These are phyloP conservation scores for Monochamus alternatus DNA, from an alignment of 2,888 invertebrate species.

Conservation along the genomic window DNA sequence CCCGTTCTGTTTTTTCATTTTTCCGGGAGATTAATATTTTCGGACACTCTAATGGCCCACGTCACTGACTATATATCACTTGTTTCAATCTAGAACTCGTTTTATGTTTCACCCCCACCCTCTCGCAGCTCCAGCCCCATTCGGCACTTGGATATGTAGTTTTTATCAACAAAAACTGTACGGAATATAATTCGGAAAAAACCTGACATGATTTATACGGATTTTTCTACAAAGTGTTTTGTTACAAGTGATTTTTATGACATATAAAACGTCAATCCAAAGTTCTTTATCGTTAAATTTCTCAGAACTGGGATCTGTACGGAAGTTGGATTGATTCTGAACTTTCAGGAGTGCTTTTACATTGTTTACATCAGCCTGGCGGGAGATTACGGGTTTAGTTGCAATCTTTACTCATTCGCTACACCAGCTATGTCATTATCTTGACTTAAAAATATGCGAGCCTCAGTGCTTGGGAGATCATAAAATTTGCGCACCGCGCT, in stretches of 20 bases:
- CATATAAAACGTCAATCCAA: slow-evolving; percentile 67
- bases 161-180: slow-evolving; percentile 64
- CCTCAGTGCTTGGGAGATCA: slow-evolving; percentile 10
- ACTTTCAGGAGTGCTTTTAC: slow-evolving; percentile 48
- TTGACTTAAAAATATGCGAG: slow-evolving; percentile 31
- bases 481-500: slow-evolving; percentile 27
- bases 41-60: slow-evolving; percentile 73
- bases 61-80: slow-evolving; percentile 73
- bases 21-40: slow-evolving; percentile 73
- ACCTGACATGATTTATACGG: slow-evolving; percentile 67
- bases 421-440: slow-evolving; percentile 36
- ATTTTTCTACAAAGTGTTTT: slow-evolving; percentile 67
- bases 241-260: slow-evolving; percentile 69
- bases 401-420: slow-evolving; percentile 27
- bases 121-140: slow-evolving; percentile 29
- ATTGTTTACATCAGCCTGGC: slow-evolving; percentile 49
- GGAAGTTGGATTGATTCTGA: slow-evolving; percentile 50
- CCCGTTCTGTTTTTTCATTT: slow-evolving; percentile 68
- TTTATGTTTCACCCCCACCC: slow-evolving; percentile 68
- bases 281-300: slow-evolving; percentile 66
- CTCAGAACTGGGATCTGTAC: slow-evolving; percentile 48
- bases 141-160: slow-evolving; percentile 54
- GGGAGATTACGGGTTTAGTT: slow-evolving; percentile 33
- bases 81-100: slow-evolving; percentile 72
- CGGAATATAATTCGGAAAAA: slow-evolving; percentile 63